Evolutionary conservation across 2,797 vertebrate genomes (phyloP).

Genomic region (Nyctibius grandis): DNA sequence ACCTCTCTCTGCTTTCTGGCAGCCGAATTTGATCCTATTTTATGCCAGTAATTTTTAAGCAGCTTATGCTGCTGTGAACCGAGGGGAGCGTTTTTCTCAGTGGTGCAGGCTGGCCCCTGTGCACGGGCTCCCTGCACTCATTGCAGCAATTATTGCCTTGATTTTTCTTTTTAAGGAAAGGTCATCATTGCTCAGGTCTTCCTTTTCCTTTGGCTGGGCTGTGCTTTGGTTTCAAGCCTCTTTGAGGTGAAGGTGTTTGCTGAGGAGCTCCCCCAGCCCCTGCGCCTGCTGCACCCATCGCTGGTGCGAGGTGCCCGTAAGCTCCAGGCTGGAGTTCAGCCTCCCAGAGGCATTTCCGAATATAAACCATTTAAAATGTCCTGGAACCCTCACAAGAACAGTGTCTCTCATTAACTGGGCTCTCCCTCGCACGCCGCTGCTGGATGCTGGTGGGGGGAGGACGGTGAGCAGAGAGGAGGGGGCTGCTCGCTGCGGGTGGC

Average conservation of each 20-base stretch:
- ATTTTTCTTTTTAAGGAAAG: neutral
- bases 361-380: neutral
- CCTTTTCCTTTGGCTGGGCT: neutral
- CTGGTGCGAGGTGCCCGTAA: neutral
- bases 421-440: neutral
- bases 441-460: neutral
- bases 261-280: neutral
- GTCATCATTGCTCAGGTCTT: neutral
- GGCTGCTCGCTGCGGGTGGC: neutral
- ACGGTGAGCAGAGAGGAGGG: neutral
- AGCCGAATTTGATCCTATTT: neutral
- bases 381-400: neutral
- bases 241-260: neutral
- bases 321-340: neutral
- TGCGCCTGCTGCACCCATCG: neutral
- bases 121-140: neutral
- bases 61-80: neutral
- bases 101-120: neutral
- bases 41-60: slow-evolving; percentile 7
- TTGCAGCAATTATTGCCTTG: neutral
- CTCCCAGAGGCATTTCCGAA: neutral
- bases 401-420: neutral
- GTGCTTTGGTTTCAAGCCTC: neutral
- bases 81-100: neutral
- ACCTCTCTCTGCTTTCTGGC: neutral